Conservation (phyloP, 1,140 invertebrate species). For the Cyclargus thomasi region DNA sequence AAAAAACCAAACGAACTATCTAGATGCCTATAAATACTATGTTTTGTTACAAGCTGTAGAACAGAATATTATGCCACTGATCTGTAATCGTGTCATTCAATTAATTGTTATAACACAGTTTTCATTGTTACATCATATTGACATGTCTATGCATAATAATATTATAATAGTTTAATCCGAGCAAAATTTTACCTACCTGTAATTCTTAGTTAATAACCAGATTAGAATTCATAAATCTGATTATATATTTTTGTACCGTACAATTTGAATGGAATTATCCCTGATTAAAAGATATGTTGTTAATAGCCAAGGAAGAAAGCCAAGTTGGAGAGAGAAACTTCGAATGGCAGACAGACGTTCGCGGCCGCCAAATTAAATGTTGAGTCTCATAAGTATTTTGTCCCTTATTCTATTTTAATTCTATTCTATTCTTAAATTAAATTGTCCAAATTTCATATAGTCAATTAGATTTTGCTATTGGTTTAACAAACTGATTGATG, state of each 20-base stretch:
- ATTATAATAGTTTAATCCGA: no score
- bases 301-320: slow-evolving; percentile 62
- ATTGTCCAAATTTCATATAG: background rate
- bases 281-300: slow-evolving; percentile 21
- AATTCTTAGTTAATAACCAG: slow-evolving; percentile 12
- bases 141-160: no score
- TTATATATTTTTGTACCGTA: background rate
- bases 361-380: slow-evolving; percentile 54
- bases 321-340: slow-evolving; percentile 47
- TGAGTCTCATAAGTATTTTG: slow-evolving; percentile 37
- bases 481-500: no score
- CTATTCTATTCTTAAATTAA: background rate
- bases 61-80: no score
- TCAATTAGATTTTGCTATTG: background rate
- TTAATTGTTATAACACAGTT: no score
- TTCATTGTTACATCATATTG: no score
- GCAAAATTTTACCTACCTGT: background rate
- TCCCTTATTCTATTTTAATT: background rate
- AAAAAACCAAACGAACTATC: no score
- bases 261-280: background rate
- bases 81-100: no score
- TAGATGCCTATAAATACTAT: no score
- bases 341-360: slow-evolving; percentile 38
- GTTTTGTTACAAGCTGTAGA: no score
- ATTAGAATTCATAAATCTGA: background rate